Percentiles rank a stretch among this genome's conserved stretches.
Conservation (phyloP, 2,113 vertebrate genomes). For the Mesocricetus auratus region DNA sequence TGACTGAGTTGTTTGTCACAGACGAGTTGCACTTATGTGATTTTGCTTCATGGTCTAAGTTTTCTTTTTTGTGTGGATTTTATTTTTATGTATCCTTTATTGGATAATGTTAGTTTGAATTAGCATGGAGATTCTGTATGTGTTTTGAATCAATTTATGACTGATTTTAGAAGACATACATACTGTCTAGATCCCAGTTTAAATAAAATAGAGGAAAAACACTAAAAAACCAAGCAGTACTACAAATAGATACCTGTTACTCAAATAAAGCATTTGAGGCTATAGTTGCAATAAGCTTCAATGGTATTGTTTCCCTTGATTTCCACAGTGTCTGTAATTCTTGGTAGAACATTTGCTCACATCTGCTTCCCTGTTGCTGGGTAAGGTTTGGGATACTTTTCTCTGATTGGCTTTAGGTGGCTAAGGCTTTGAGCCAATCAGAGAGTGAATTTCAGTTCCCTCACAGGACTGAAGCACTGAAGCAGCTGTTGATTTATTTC, state of each 20-base stretch:
- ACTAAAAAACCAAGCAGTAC: neutral
- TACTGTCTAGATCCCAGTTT: neutral
- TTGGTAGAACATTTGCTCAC: slow-evolving; percentile 42
- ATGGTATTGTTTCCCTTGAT: slow-evolving; percentile 32
- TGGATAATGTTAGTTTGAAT: neutral
- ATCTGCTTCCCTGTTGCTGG: slow-evolving; percentile 84
- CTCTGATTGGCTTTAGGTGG: slow-evolving; percentile 79
- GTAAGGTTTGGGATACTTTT: slow-evolving; percentile 51
- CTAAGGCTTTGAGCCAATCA: slow-evolving; percentile 78
- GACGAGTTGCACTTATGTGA: neutral
- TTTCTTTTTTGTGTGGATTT: slow-evolving; percentile 48
- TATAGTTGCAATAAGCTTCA: slow-evolving; percentile 46
- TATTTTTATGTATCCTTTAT: slow-evolving; percentile 50
- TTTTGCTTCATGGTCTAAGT: slow-evolving; percentile 51
- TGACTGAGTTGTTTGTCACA: slow-evolving; percentile 8
- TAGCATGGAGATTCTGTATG: neutral
- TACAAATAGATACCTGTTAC: neutral
- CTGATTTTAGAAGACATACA: slow-evolving; percentile 45
- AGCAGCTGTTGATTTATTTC: slow-evolving; percentile 79
- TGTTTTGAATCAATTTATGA: slow-evolving; percentile 43
- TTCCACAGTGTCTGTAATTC: neutral
- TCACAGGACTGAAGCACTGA: slow-evolving; percentile 62
- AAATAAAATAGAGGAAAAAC: neutral
- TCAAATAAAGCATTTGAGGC: slow-evolving; percentile 30
- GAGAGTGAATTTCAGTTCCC: slow-evolving; percentile 32